A percentile compares a stretch with the other conserved stretches of the same genome.
Conservation (phyloP, 2,888 invertebrate species). For the Drosophila paranaensis region DNA sequence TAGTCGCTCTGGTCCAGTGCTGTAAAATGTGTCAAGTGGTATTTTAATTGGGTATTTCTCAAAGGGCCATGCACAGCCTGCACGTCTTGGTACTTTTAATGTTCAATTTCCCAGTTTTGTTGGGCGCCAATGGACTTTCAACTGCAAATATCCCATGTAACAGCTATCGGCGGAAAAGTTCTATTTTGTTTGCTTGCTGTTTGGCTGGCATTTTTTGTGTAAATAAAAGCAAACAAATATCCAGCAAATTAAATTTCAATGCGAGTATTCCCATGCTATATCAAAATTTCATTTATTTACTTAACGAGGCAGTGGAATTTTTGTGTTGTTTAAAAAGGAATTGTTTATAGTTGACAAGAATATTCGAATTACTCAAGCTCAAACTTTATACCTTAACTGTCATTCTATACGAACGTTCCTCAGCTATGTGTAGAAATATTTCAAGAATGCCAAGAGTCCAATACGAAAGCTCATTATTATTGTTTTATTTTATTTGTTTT, state of each 20-base stretch:
- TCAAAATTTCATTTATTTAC: not conserved
- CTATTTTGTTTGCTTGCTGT: not conserved
- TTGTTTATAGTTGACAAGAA: not conserved
- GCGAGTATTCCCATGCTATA: not conserved
- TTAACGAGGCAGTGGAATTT: not conserved
- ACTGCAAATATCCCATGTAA: not conserved
- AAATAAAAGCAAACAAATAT: not conserved
- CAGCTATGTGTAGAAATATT: not conserved
- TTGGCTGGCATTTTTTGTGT: not conserved
- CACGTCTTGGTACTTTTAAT: not conserved
- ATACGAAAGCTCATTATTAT: conserved; percentile 1
- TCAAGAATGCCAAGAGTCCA: conserved; percentile 1
- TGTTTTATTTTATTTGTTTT: not conserved
- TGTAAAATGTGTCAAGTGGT: conserved; percentile 40
- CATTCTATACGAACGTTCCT: conserved; percentile 9
- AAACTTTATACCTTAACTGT: not conserved
- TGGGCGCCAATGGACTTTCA: not conserved
- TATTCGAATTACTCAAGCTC: not conserved
- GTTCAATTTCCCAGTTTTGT: not conserved
- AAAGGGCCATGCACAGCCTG: conserved; percentile 11
- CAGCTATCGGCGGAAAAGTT: not conserved
- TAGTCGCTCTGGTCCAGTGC: conserved; percentile 31
- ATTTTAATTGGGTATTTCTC: conserved; percentile 16
- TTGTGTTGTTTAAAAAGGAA: not conserved
- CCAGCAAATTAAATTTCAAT: not conserved